A percentile compares a stretch with the other conserved stretches of the same genome.
Conservation (phyloP, 2,797 vertebrate genomes). For the Silurus lanzhouensis region DNA sequence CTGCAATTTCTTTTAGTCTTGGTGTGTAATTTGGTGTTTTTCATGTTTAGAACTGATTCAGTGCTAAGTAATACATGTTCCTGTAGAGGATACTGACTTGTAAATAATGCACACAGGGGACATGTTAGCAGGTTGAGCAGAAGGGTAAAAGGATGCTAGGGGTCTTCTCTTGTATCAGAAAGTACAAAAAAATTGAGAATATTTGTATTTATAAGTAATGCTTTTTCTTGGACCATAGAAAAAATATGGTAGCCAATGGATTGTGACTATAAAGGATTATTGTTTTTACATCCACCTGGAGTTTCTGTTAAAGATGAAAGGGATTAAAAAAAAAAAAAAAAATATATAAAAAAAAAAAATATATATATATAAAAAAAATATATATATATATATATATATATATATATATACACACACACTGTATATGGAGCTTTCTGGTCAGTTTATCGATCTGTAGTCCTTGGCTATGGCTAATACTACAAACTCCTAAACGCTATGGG, state of each 20-base stretch:
- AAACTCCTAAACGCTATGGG: too few relatives aligned
- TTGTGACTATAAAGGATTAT: background rate
- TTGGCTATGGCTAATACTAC: too few relatives aligned
- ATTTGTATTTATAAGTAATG: background rate
- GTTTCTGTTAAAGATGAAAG: background rate
- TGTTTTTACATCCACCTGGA: background rate
- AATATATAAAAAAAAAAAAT: too few relatives aligned
- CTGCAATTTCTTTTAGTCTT: conserved; percentile 13
- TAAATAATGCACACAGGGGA: conserved; percentile 43
- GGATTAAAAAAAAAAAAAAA: background rate
- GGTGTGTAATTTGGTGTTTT: conserved; percentile 18
- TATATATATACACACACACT: too few relatives aligned
- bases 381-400: too few relatives aligned
- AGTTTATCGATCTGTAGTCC: too few relatives aligned
- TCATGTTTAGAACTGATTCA: background rate
- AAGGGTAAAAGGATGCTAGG: conserved; percentile 9
- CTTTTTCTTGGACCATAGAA: too few relatives aligned
- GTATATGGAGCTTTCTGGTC: too few relatives aligned
- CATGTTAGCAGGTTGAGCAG: background rate
- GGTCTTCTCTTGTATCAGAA: conserved; percentile 42
- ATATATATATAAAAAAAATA: too few relatives aligned
- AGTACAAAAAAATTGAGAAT: conserved; percentile 27
- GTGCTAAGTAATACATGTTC: conserved; percentile 14
- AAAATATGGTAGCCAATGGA: background rate
- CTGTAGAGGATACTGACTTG: conserved; percentile 10